phyloP scores from a whole-genome alignment of 1,140 invertebrate species.

The Drosophila kohkoa region DNA sequence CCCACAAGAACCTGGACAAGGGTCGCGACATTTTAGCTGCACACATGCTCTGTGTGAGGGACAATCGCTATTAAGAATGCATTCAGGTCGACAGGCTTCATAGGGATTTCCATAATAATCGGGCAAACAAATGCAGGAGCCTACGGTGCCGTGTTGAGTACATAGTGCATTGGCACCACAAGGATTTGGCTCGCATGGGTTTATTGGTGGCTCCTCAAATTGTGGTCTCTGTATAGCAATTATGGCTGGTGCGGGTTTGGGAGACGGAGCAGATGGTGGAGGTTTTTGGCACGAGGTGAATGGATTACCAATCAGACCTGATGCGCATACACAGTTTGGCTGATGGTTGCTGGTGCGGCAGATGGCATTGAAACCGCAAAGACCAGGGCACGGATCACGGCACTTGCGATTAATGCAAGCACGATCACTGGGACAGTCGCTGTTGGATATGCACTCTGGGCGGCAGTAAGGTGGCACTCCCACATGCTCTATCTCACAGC shows the following conservation, averaged over 20 bases:
- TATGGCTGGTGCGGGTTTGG: constrained; percentile 83
- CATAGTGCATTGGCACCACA: constrained; percentile 88
- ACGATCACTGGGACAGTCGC: constrained; percentile 89
- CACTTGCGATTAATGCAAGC: constrained; percentile 89
- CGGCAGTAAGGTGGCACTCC: constrained; percentile 89
- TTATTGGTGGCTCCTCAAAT: constrained; percentile 90
- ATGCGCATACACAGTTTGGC: constrained; percentile 88
- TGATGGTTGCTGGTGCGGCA: constrained; percentile 88
- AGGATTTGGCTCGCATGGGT: constrained; percentile 87
- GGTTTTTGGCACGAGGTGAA: constrained; percentile 86
- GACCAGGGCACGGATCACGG: constrained; percentile 86
- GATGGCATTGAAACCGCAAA: constrained; percentile 88
- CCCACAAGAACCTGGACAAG: constrained; percentile 91
- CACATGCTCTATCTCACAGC: constrained; percentile 88
- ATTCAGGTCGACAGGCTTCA: constrained; percentile 91
- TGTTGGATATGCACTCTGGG: constrained; percentile 88
- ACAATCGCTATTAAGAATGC: constrained; percentile 90
- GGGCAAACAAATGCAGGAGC: constrained; percentile 89
- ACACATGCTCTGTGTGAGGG: constrained; percentile 89
- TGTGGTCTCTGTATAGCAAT: constrained; percentile 89
- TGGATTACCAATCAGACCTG: constrained; percentile 90
- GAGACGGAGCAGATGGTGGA: constrained; percentile 76
- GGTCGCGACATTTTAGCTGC: constrained; percentile 91
- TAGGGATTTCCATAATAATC: constrained; percentile 91
- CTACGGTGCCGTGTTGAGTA: constrained; percentile 87